A percentile compares a stretch with the other conserved stretches of the same genome.
phyloP scores from a whole-genome alignment of 2,888 invertebrate species.

The Noctua comes region DNA sequence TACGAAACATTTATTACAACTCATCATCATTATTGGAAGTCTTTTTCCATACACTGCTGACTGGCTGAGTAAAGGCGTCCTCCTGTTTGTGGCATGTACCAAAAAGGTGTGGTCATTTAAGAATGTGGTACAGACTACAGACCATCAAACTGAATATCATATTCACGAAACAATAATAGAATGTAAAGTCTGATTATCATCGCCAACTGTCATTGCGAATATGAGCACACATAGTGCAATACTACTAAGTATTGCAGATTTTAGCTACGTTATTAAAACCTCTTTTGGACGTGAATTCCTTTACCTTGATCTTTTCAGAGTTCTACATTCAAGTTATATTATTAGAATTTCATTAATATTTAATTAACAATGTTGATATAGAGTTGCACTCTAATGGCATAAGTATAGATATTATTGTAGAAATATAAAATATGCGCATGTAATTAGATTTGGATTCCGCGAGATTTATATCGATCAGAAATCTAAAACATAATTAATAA shows the following conservation, averaged over 20 bases:
- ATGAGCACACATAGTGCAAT: too few species aligned
- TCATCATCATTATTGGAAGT: background rate
- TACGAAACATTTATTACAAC: background rate
- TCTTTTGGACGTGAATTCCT: background rate
- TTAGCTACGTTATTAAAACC: background rate
- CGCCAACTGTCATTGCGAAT: too few species aligned
- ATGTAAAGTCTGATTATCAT: background rate
- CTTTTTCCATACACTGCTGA: background rate
- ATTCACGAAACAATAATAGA: too few species aligned
- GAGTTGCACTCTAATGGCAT: background rate
- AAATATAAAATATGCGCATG: background rate
- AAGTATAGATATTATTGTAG: background rate
- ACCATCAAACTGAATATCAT: too few species aligned
- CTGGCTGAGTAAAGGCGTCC: background rate
- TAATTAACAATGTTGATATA: background rate
- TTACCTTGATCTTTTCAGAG: constrained; percentile 11
- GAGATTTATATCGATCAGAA: background rate
- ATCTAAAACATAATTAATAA: background rate
- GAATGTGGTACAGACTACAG: too few species aligned
- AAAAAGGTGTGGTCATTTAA: too few species aligned
- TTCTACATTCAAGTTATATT: background rate
- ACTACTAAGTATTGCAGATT: background rate
- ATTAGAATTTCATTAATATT: constrained; percentile 10
- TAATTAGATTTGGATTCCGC: background rate
- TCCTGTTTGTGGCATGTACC: background rate